phyloP scores from a whole-genome alignment of 37 sponge, comb jelly and placozoan species.

The Theonella swinhoei region DNA sequence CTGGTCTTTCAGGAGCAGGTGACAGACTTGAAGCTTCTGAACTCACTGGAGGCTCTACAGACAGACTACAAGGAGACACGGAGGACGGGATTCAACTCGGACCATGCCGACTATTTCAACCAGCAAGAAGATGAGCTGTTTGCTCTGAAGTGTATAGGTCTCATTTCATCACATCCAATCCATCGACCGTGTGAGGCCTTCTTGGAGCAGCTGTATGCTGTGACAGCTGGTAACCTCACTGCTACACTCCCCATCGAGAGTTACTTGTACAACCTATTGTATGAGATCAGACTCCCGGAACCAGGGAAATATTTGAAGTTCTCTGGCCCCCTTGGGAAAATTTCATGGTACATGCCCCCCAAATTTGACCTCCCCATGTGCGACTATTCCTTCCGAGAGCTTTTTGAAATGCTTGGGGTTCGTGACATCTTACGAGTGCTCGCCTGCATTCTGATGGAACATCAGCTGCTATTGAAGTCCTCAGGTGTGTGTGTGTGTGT shows the following conservation, averaged over 20 bases:
- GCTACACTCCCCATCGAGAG: conserved; percentile 73
- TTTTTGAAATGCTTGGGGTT: conserved; percentile 72
- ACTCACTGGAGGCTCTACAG: conserved; percentile 60
- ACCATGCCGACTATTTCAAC: conserved; percentile 10
- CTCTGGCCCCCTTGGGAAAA: conserved; percentile 54
- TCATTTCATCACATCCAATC: conserved; percentile 59
- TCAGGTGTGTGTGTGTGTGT: conserved; percentile 52
- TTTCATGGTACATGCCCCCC: conserved; percentile 44
- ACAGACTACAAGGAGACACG: conserved; percentile 6
- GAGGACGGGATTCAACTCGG: conserved; percentile 1
- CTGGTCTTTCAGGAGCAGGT: conserved; percentile 73
- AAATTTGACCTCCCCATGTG: conserved; percentile 71
- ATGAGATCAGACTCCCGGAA: conserved; percentile 66
- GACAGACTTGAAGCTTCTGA: conserved; percentile 7
- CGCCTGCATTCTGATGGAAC: conserved; percentile 87
- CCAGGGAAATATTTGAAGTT: conserved; percentile 77
- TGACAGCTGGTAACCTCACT: conserved; percentile 15
- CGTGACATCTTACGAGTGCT: conserved; percentile 63
- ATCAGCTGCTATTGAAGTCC: conserved; percentile 85
- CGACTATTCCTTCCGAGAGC: conserved; percentile 77
- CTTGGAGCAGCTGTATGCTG: conserved; percentile 69
- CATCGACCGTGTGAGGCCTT: conserved; percentile 37
- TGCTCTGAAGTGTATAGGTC: conserved; percentile 68
- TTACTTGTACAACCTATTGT: conserved; percentile 81
- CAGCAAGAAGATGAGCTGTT: conserved; percentile 34